Conservation (phyloP, 1,140 invertebrate genomes). For the Eupristina koningsbergeri region DNA sequence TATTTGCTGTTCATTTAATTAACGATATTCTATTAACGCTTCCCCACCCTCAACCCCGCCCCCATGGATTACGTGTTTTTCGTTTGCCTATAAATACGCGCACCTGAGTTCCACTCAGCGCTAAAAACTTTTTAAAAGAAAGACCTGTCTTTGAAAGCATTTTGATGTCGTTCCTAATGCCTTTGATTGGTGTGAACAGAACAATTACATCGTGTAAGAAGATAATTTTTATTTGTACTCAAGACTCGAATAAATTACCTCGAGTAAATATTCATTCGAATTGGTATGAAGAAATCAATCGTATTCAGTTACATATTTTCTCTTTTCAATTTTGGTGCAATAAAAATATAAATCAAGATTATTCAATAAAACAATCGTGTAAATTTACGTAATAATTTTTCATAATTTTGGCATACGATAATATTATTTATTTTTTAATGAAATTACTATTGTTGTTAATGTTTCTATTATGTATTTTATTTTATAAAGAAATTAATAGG, state of each 20-base stretch:
- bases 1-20: not conserved
- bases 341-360: not conserved
- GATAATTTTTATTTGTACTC: no score
- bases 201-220: no score
- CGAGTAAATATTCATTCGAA: not conserved
- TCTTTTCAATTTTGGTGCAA: not conserved
- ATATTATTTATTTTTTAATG: not conserved
- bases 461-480: not conserved
- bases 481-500: not conserved
- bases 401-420: not conserved
- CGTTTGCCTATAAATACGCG: no score
- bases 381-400: not conserved
- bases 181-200: no score
- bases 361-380: not conserved
- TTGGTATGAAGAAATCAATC: not conserved
- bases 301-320: not conserved
- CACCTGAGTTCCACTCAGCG: no score
- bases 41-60: not conserved
- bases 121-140: no score
- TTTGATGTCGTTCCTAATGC: no score
- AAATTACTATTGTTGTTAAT: not conserved
- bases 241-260: no score
- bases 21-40: not conserved
- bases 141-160: no score
- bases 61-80: no score